phyloP scores from a whole-genome alignment of 2,113 vertebrate species.

The Leuciscus idus region DNA sequence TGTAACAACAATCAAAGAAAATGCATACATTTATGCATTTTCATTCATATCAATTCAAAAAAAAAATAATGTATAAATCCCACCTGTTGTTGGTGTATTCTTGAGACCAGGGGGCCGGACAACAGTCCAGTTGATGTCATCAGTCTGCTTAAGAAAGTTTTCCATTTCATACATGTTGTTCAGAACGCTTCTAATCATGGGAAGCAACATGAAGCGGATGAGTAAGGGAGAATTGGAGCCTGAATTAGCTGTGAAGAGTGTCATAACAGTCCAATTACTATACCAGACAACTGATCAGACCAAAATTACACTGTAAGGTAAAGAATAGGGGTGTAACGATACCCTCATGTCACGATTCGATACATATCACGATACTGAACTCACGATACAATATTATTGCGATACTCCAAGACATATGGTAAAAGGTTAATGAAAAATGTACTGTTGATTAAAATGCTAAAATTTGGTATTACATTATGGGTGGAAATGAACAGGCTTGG shows the following conservation, averaged over 20 bases:
- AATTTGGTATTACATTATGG: too few species aligned
- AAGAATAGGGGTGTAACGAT: too few species aligned
- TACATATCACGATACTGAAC: too few species aligned
- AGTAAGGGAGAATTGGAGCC: slow-evolving; percentile 66
- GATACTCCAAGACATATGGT: too few species aligned
- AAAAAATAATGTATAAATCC: too few species aligned
- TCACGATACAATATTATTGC: too few species aligned
- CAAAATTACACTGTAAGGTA: neutral
- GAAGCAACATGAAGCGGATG: slow-evolving; percentile 78
- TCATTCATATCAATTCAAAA: too few species aligned
- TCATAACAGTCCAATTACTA: neutral
- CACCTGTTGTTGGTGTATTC: slow-evolving; percentile 77
- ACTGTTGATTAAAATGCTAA: too few species aligned
- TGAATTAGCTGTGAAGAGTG: slow-evolving; percentile 69
- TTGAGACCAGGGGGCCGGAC: slow-evolving; percentile 78
- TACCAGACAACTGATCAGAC: neutral
- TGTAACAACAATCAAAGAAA: neutral
- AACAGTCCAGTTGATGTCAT: slow-evolving; percentile 79
- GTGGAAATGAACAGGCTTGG: too few species aligned
- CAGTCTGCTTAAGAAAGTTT: slow-evolving; percentile 65
- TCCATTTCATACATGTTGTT: slow-evolving; percentile 83
- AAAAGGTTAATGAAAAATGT: too few species aligned
- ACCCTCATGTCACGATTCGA: too few species aligned
- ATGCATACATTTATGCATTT: neutral
- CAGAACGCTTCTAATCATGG: slow-evolving; percentile 78